A percentile compares a stretch with the other conserved stretches of the same genome.
Evolutionary conservation across 2,888 invertebrate genomes (phyloP).

Genomic region (Lobophora halterata): DNA sequence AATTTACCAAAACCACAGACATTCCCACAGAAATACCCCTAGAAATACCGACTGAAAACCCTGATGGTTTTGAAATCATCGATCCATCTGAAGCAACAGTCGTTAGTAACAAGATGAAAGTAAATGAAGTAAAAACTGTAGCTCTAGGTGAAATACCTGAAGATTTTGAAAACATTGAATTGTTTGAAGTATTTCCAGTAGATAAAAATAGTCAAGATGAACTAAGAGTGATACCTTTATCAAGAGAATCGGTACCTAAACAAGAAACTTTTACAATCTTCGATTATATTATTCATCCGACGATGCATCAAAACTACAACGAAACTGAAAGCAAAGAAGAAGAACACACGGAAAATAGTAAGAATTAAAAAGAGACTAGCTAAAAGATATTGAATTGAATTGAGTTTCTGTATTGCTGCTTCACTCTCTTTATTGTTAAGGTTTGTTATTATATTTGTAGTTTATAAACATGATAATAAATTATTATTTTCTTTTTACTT

Average conservation of each 20-base stretch:
- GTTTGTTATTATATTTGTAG: too few relatives aligned
- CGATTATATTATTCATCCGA: constrained; percentile 18
- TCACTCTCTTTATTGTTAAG: too few relatives aligned
- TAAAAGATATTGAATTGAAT: too few relatives aligned
- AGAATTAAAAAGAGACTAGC: too few relatives aligned
- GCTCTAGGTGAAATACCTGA: background rate
- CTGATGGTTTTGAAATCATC: constrained; percentile 3
- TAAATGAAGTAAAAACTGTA: constrained; percentile 1
- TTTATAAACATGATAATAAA: too few relatives aligned
- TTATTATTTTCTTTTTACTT: too few relatives aligned
- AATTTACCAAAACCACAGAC: constrained; percentile 28
- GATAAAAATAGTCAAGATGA: constrained; percentile 15
- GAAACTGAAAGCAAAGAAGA: constrained; percentile 4
- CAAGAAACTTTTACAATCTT: constrained; percentile 17
- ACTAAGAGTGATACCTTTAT: constrained; percentile 6
- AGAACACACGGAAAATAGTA: background rate
- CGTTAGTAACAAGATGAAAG: background rate
- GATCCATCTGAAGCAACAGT: background rate
- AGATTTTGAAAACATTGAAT: constrained; percentile 4
- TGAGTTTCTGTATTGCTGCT: too few relatives aligned
- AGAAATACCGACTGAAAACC: constrained; percentile 4
- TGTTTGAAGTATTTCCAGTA: constrained; percentile 5
- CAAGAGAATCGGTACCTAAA: constrained; percentile 12
- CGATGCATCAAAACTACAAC: constrained; percentile 5
- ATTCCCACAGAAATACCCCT: constrained; percentile 25